Base-by-base conservation (phyloP, 23 tunicate genomes). In the Oikopleura dioica region DNA sequence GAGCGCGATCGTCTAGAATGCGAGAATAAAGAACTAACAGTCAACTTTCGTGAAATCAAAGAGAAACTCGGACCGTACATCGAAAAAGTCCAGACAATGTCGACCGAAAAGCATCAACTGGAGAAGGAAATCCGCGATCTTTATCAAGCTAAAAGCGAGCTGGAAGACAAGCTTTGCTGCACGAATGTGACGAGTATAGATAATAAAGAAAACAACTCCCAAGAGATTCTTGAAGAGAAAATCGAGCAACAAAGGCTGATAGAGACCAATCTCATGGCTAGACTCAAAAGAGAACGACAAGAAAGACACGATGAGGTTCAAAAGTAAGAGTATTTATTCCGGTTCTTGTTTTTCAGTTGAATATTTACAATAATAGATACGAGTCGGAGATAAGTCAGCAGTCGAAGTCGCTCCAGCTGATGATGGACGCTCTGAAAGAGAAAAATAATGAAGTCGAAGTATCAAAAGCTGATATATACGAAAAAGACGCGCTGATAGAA, bases 11-110 rank as follows among this genome's bases (percentile, higher is more conserved):
- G 5, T 2, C 33, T 63, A 24, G 33, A 63, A 28, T 21, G 4
- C 26, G 72, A 63, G 26, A 63, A 63, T 24, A 28, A 23, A 63
- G 33, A 2, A 4, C 26, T 63, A 31, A 16, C 33, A 21, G 26
- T 2, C 4, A 63, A 63, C 2, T 21, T 63, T 28, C 33, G 33
- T 4, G 72, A 63, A 28, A 63, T 63, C 26, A 63, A 63, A 31
- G 72, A 63, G 30, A 24, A 63, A 28, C 33, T 63, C 72, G 72
- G 72, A 5, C 72, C 72, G 5, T 63, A 63, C 33, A 63, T 63
- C 72, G 33, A 63, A 63, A 63, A 63, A 28, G 72, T 63, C 29
- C 30, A 63, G 33, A 21, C 72, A 2, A 63, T 63, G 72, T 12
- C 16, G 33, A 24, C 4, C 29, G 5, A 63, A 63, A 63, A 63